Conservation (phyloP, 2,113 vertebrate species). For the Antechinus flavipes region DNA sequence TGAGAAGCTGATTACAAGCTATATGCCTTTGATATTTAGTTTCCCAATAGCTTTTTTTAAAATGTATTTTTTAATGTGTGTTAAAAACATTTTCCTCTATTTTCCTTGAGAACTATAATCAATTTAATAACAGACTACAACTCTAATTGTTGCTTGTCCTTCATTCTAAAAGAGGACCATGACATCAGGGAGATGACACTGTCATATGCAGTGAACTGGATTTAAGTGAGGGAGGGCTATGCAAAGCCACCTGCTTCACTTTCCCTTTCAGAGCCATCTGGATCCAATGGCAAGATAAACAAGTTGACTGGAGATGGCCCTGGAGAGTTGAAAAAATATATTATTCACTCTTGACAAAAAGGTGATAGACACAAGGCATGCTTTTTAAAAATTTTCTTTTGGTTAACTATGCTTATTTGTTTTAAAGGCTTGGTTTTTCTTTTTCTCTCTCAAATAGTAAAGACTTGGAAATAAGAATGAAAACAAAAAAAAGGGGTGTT, state of each 20-base stretch:
- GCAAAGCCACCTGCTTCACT: no score
- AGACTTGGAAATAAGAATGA: neutral
- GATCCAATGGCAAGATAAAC: no score
- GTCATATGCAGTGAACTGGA: no score
- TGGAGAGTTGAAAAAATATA: neutral
- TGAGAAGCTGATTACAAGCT: neutral
- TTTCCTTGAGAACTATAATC: neutral
- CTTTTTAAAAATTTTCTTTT: neutral
- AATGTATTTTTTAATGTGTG: neutral
- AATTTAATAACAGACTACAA: neutral
- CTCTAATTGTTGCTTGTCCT: neutral
- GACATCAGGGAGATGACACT: no score
- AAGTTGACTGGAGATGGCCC: no score
- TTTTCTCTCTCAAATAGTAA: neutral
- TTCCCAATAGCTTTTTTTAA: neutral
- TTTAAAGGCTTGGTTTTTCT: neutral
- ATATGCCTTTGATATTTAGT: neutral
- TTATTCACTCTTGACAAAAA: neutral
- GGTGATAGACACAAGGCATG: neutral
- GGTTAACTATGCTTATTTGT: neutral
- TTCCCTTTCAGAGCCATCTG: no score
- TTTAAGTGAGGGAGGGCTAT: no score
- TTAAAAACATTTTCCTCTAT: neutral
- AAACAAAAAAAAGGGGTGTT: neutral
- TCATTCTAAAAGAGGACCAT: no score